Conservation (phyloP, 2,113 vertebrate genomes). For the Gnathonemus echidnorhynchus region DNA sequence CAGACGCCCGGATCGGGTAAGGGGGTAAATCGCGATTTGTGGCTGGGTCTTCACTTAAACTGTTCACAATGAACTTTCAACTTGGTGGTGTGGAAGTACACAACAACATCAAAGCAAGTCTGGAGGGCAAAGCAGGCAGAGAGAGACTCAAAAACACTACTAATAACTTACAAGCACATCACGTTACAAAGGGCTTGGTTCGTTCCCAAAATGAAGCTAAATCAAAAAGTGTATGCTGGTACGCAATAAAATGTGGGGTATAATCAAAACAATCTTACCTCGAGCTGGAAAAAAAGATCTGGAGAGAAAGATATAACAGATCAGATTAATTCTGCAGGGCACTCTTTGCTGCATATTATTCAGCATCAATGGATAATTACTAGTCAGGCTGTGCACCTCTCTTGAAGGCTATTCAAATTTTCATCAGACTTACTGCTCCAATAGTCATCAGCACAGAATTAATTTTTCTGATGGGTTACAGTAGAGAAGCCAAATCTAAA, state of each 20-base stretch:
- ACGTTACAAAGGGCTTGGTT: neutral
- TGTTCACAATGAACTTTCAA: neutral
- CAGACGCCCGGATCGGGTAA: neutral
- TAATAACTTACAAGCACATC: neutral
- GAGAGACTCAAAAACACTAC: neutral
- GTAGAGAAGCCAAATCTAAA: neutral
- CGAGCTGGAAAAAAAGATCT: conserved; percentile 95
- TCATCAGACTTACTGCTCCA: neutral
- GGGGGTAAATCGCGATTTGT: neutral
- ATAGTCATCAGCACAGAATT: neutral
- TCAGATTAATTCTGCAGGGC: neutral
- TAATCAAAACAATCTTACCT: conserved; percentile 67
- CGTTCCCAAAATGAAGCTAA: neutral
- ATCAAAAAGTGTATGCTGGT: neutral
- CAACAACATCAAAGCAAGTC: neutral
- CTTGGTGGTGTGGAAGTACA: neutral
- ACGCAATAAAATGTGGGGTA: neutral
- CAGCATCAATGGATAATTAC: neutral
- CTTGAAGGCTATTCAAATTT: neutral
- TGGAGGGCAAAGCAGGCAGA: neutral
- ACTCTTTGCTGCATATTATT: neutral
- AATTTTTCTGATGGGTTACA: neutral
- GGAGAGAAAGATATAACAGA: conserved; percentile 27
- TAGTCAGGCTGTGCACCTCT: neutral
- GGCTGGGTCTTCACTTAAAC: neutral